A percentile compares a stretch with the other conserved stretches of the same genome.
Conservation (phyloP, 2,888 invertebrate genomes). For the Cistogaster globosa region DNA sequence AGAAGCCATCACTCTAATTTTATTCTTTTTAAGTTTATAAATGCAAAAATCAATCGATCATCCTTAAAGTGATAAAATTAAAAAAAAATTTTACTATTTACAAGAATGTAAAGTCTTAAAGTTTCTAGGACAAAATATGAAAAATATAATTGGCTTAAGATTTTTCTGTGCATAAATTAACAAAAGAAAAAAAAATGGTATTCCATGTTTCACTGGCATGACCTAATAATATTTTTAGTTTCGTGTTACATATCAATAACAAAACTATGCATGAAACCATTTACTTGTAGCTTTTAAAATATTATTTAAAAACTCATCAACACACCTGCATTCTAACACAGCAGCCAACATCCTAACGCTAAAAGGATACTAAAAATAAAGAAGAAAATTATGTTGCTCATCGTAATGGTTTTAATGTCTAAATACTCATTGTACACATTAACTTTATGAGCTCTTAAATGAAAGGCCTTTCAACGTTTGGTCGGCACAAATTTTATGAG, state of each 20-base stretch:
- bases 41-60: too few species aligned
- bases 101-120: too few species aligned
- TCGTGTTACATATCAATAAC: background rate
- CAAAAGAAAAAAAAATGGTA: too few species aligned
- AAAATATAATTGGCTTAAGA: too few species aligned
- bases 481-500: background rate
- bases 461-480: constrained; percentile 64
- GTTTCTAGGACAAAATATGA: too few species aligned
- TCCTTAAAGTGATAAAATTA: too few species aligned
- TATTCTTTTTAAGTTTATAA: too few species aligned
- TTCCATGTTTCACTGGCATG: too few species aligned
- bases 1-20: too few species aligned
- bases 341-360: constrained; percentile 15
- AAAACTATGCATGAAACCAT: background rate
- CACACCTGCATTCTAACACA: constrained; percentile 11
- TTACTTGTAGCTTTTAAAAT: background rate
- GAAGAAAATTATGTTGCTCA: constrained; percentile 48
- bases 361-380: constrained; percentile 20
- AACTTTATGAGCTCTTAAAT: constrained; percentile 80
- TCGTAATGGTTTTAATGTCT: constrained; percentile 57
- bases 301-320: constrained; percentile 17
- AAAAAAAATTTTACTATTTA: too few species aligned
- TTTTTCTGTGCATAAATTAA: too few species aligned
- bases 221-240: too few species aligned
- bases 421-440: constrained; percentile 73